phyloP scores from a whole-genome alignment of 2,113 vertebrate genomes.

The Tonatia bakeri region DNA sequence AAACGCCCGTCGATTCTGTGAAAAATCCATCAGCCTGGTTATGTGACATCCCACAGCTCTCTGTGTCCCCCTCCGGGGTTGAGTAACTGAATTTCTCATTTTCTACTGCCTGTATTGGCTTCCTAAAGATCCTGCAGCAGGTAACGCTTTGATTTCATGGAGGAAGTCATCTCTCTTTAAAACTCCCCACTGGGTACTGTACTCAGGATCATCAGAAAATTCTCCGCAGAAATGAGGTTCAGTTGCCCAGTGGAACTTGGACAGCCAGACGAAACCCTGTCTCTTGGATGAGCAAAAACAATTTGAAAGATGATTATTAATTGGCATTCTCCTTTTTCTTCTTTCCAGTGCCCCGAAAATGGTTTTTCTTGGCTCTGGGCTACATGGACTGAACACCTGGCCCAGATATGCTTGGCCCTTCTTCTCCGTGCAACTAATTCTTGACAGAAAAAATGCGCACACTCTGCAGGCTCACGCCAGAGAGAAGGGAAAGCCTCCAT shows the following conservation, averaged over 20 bases:
- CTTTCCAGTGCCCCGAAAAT: conserved; percentile 41
- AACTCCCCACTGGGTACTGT: conserved; percentile 36
- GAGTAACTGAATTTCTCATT: background rate
- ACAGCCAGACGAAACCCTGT: background rate
- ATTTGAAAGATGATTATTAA: conserved; percentile 71
- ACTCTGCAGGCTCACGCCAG: conserved; percentile 22
- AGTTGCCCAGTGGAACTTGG: conserved; percentile 6
- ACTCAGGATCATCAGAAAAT: background rate
- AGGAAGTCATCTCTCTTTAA: conserved; percentile 18
- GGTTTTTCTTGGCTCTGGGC: conserved; percentile 49
- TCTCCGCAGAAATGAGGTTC: conserved; percentile 44
- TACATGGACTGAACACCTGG: conserved; percentile 5
- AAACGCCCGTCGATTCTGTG: background rate
- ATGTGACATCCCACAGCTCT: background rate
- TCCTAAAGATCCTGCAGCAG: background rate
- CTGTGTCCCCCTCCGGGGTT: background rate
- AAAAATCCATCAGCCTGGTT: conserved; percentile 12
- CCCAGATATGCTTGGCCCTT: conserved; percentile 47
- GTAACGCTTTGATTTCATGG: conserved; percentile 12
- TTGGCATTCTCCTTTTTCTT: conserved; percentile 53
- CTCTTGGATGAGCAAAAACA: conserved; percentile 56
- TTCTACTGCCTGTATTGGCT: background rate
- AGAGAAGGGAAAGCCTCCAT: background rate
- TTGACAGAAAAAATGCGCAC: conserved; percentile 23
- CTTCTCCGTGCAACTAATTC: conserved; percentile 47